These are phyloP conservation scores for Miltochrista miniata DNA, from an alignment of 2,888 invertebrate genomes.

Conservation along the genomic window DNA sequence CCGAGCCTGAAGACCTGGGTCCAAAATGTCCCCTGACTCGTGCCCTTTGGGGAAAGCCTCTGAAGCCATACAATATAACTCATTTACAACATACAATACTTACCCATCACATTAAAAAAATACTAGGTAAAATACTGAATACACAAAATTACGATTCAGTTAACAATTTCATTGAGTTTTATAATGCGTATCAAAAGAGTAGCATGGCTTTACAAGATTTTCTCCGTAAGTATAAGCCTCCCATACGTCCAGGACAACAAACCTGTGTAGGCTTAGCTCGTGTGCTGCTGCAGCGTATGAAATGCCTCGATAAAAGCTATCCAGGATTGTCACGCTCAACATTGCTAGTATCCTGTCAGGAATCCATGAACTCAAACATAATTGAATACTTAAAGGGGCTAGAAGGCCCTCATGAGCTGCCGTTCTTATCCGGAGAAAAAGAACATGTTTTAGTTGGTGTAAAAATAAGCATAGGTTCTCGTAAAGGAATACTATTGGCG, in stretches of 20 bases:
- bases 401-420: slow-evolving; percentile 80
- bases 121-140: slow-evolving; percentile 90
- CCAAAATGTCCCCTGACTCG: slow-evolving; percentile 87
- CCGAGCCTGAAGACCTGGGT: slow-evolving; percentile 6
- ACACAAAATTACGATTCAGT: slow-evolving; percentile 95
- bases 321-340: slow-evolving; percentile 85
- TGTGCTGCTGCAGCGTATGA: slow-evolving; percentile 87
- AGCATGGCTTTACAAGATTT: slow-evolving; percentile 82
- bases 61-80: slow-evolving; percentile 30
- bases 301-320: slow-evolving; percentile 83
- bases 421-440: slow-evolving; percentile 87
- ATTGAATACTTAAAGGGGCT: slow-evolving; percentile 80
- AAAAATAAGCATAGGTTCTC: slow-evolving; percentile 87
- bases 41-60: background rate
- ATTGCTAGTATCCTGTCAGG: slow-evolving; percentile 92
- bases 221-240: slow-evolving; percentile 89
- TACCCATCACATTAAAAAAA: slow-evolving; percentile 81
- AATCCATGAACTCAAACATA: slow-evolving; percentile 84
- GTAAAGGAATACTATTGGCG: slow-evolving; percentile 90
- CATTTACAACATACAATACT: slow-evolving; percentile 88
- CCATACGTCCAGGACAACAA: slow-evolving; percentile 89
- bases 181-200: slow-evolving; percentile 74
- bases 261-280: slow-evolving; percentile 93
- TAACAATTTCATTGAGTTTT: slow-evolving; percentile 89
- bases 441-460: slow-evolving; percentile 94